Percentiles rank a stretch among this genome's conserved stretches.
phyloP scores from a whole-genome alignment of 1,140 invertebrate genomes.

The Drosophila novamexicana region DNA sequence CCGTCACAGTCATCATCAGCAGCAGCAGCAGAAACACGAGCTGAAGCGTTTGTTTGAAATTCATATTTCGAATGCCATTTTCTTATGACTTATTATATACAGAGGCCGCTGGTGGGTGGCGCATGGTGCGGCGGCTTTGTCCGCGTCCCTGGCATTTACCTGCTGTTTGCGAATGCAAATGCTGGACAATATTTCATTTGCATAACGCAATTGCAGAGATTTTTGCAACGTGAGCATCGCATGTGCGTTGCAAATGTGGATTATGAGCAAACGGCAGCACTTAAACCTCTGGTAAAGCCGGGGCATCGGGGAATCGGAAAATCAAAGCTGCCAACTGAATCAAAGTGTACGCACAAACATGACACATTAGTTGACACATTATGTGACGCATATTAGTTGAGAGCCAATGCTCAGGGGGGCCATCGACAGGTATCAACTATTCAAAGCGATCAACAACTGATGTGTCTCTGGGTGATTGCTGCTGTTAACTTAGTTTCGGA shows the following conservation, averaged over 20 bases:
- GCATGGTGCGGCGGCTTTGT: background rate
- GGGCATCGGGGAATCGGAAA: background rate
- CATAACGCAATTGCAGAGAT: slow-evolving; percentile 57
- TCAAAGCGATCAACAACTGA: background rate
- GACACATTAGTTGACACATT: slow-evolving; percentile 16
- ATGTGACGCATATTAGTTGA: slow-evolving; percentile 13
- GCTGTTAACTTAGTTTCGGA: slow-evolving; percentile 24
- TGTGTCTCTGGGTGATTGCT: background rate
- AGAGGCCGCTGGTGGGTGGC: slow-evolving; percentile 1
- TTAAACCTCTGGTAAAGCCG: slow-evolving; percentile 11
- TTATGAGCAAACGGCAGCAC: slow-evolving; percentile 21
- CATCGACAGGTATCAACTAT: background rate
- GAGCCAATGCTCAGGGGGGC: background rate
- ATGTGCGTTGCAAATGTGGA: slow-evolving; percentile 1
- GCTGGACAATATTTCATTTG: slow-evolving; percentile 65
- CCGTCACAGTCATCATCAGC: slow-evolving; percentile 9
- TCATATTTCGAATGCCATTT: slow-evolving; percentile 54
- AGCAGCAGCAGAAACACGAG: slow-evolving; percentile 9
- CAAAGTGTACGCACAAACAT: slow-evolving; percentile 1
- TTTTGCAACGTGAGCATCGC: slow-evolving; percentile 35
- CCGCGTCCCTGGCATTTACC: slow-evolving; percentile 45
- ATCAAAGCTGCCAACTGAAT: background rate
- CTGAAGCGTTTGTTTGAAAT: slow-evolving; percentile 32
- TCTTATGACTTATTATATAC: slow-evolving; percentile 37
- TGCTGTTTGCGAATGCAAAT: slow-evolving; percentile 54